Evolutionary conservation across 2,888 invertebrate species (phyloP).

Genomic region (Callosobruchus maculatus): DNA sequence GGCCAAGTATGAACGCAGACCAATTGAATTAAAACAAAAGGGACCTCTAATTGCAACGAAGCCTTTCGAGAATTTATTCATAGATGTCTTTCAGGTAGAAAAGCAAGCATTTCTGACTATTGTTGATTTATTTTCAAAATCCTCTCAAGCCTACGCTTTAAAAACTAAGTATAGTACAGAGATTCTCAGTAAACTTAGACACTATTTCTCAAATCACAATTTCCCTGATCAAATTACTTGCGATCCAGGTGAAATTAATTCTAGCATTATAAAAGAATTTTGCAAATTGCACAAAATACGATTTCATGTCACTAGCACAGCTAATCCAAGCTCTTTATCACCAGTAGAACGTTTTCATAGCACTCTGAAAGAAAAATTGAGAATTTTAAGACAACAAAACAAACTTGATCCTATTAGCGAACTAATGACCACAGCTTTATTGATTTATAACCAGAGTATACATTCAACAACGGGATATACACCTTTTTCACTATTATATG

Average conservation of each 20-base stretch:
- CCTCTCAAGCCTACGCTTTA: slow-evolving; percentile 15
- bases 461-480: neutral
- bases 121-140: slow-evolving; percentile 10
- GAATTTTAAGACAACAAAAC: slow-evolving; percentile 5
- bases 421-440: neutral
- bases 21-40: slow-evolving; percentile 10
- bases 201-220: slow-evolving; percentile 16
- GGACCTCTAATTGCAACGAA: slow-evolving; percentile 15
- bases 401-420: slow-evolving; percentile 1
- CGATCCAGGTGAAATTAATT: slow-evolving; percentile 15
- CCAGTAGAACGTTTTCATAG: slow-evolving; percentile 2
- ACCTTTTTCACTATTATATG: neutral
- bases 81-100: neutral
- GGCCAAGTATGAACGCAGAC: slow-evolving; percentile 21
- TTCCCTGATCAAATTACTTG: slow-evolving; percentile 12
- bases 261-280: slow-evolving; percentile 11
- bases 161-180: slow-evolving; percentile 6
- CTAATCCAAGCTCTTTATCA: slow-evolving; percentile 3
- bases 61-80: neutral
- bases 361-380: neutral
- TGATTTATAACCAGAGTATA: neutral
- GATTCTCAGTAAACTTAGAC: slow-evolving; percentile 15
- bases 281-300: slow-evolving; percentile 3
- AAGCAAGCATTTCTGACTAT: slow-evolving; percentile 9
- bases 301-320: neutral